phyloP scores from a whole-genome alignment of 1,140 invertebrate species.

The Brachionus rotundiformis region DNA sequence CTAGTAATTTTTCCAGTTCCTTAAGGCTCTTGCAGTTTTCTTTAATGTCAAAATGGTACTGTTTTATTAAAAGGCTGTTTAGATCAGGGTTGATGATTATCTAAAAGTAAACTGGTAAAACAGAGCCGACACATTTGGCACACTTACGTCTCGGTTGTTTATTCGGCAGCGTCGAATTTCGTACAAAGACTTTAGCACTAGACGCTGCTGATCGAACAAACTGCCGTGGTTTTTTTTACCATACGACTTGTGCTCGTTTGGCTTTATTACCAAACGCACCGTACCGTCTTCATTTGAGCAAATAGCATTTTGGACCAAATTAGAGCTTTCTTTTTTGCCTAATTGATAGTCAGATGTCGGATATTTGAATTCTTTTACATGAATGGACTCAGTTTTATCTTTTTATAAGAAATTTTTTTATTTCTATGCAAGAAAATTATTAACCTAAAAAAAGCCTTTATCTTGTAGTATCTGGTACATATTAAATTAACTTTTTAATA shows the following conservation, averaged over 20 bases:
- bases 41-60: constrained; percentile 46
- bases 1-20: constrained; percentile 38
- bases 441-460: no score
- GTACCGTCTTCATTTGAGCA: background rate
- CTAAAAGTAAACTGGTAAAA: background rate
- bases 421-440: no score
- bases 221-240: background rate
- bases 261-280: constrained; percentile 11
- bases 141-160: constrained; percentile 43
- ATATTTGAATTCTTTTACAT: background rate
- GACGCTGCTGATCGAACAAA: constrained; percentile 34
- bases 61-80: constrained; percentile 15
- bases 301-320: background rate
- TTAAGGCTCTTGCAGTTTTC: constrained; percentile 31
- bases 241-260: background rate
- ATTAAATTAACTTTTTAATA: no score
- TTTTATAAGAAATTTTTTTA: no score
- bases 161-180: constrained; percentile 48
- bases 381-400: no score
- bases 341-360: background rate
- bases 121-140: no score
- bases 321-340: constrained; percentile 19
- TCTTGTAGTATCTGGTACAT: no score
- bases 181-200: constrained; percentile 26
- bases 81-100: constrained; percentile 42